These are phyloP conservation scores for Sarcophaga peregrina DNA, from an alignment of 1,140 invertebrate species.

Conservation along the genomic window DNA sequence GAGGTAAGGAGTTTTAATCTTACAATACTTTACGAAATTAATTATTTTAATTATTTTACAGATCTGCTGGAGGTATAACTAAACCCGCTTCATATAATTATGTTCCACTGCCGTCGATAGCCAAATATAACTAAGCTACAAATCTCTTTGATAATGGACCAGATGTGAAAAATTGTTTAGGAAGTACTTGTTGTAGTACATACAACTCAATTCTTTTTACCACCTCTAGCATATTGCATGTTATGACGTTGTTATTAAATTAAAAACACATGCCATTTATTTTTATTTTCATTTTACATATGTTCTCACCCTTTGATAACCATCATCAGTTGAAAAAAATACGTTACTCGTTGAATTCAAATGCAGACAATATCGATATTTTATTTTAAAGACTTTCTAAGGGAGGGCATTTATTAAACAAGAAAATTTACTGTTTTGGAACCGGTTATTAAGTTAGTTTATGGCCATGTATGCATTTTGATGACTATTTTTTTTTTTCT, in stretches of 20 bases:
- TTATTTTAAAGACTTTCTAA: background rate
- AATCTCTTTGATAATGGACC: background rate
- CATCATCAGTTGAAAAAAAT: background rate
- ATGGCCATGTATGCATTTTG: background rate
- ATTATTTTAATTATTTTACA: conserved; percentile 14
- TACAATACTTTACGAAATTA: background rate
- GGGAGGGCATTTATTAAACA: background rate
- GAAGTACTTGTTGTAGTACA: no score
- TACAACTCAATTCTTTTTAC: background rate
- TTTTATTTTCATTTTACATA: background rate
- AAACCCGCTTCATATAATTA: conserved; percentile 19
- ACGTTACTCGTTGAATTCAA: background rate
- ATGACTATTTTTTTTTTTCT: background rate
- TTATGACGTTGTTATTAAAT: conserved; percentile 2
- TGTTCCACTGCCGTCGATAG: conserved; percentile 43
- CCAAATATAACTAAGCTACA: conserved; percentile 44
- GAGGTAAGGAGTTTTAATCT: conserved; percentile 50
- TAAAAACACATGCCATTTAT: background rate
- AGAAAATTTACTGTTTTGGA: background rate
- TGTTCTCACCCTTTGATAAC: background rate
- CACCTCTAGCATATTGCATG: conserved; percentile 8
- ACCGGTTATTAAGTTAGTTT: background rate
- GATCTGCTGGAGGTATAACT: conserved; percentile 43
- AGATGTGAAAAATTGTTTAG: no score
- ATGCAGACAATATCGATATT: background rate